Evolutionary conservation across 2,797 vertebrate species (phyloP), one percentile per base, ranked within the genome.

Genomic region (Molossus alvarezi): DNA sequence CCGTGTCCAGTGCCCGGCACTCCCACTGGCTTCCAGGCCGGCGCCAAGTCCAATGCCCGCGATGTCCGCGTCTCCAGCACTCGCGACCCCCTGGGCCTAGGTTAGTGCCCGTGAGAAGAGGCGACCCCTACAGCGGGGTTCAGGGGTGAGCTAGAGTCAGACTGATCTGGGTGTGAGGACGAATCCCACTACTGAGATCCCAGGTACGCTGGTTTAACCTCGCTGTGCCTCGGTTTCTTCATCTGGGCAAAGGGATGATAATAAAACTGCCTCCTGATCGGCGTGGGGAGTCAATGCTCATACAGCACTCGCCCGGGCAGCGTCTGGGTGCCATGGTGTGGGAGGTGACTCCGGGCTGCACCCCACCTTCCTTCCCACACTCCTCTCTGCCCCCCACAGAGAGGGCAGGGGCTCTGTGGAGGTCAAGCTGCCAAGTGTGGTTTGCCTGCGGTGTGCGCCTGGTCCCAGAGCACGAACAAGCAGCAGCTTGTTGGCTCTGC

Each of bases 391-490:
- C 45, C 83, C 79, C 60, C 45, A 4, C 60, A 83, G 62, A 20
- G 2, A 41, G 51, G 33, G 29, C 81, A 81, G 62, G 76, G 73
- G 53, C 57, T 82, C 48, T 45, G 15, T 21, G 82, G 29, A 95
- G n/a, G 72, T 57, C 86, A 79, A 60, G 73, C n/a, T 14, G 8
- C 84, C 60, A 55, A 69, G 33, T 17, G 37, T 33, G 62, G 92
- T 65, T 69, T 69, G 76, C 64, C 90, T 84, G 67, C 10, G 73
- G 58, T 29, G 48, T 79, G 90, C 5, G 0, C 90, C 75, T 55
- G 65, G 84, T 41, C 62, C 75, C 41, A 62, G 79, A 90, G 95
- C 91, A 77, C 58, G 27, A 81, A 65, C 3, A 5, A 57, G 69
- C n/a, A 79, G 92, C 65, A 75, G 87, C 75, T 77, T 18, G 0